Evolutionary conservation across 2,797 vertebrate genomes (phyloP).

Genomic region (Gadopsis bispinosus): DNA sequence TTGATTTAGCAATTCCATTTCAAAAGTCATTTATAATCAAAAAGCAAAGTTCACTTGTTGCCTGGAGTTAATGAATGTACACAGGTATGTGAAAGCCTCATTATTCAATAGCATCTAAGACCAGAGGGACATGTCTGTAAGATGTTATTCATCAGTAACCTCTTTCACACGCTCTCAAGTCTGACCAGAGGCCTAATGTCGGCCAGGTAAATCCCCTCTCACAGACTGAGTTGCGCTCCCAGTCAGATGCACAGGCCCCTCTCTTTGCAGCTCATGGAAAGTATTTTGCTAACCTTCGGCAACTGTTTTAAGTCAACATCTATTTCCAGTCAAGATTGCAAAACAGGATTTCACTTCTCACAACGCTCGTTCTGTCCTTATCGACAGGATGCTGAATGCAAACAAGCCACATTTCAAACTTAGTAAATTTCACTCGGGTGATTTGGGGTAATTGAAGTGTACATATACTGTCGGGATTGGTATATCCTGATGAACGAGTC

Average conservation of each 20-base stretch:
- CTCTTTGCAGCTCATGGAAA: slow-evolving; percentile 66
- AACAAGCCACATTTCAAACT: slow-evolving; percentile 58
- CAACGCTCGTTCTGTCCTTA: slow-evolving; percentile 74
- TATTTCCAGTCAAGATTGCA: slow-evolving; percentile 70
- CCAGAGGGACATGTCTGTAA: slow-evolving; percentile 46
- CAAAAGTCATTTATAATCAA: slow-evolving; percentile 14
- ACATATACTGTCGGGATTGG: slow-evolving; percentile 23
- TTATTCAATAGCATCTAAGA: slow-evolving; percentile 28
- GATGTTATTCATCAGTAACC: slow-evolving; percentile 56
- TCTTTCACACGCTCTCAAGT: slow-evolving; percentile 67
- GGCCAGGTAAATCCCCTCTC: slow-evolving; percentile 61
- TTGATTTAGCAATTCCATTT: slow-evolving; percentile 11
- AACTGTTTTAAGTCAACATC: slow-evolving; percentile 79
- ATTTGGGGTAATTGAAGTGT: slow-evolving; percentile 45
- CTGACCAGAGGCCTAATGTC: slow-evolving; percentile 46
- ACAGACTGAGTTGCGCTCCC: slow-evolving; percentile 34
- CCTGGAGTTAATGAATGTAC: slow-evolving; percentile 17
- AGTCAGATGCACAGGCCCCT: slow-evolving; percentile 62
- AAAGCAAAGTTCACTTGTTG: slow-evolving; percentile 10
- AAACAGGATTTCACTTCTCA: slow-evolving; percentile 64
- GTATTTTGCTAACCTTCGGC: slow-evolving; percentile 79
- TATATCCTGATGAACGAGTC: slow-evolving; percentile 34
- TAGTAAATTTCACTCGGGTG: slow-evolving; percentile 41
- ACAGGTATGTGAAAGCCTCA: slow-evolving; percentile 21
- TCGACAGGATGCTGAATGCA: slow-evolving; percentile 59